A percentile compares a stretch with the other conserved stretches of the same genome.
phyloP scores from a whole-genome alignment of 53 echinoderm and acorn worm genomes.

The Echinometra lucunter region DNA sequence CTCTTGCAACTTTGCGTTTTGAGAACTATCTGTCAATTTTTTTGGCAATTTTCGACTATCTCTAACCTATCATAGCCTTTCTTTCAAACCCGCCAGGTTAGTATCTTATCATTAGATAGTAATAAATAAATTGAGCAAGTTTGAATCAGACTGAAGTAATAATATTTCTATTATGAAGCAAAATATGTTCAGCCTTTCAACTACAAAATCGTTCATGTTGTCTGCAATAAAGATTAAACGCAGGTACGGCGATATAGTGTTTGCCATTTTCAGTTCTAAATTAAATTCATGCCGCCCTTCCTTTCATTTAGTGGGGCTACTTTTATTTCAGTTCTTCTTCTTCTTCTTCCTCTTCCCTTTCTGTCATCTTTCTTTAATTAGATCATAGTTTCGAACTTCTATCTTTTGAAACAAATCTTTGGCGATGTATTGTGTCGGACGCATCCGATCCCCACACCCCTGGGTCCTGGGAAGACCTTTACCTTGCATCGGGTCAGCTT shows the following conservation, averaged over 20 bases:
- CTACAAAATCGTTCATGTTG: not conserved
- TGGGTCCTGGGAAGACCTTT: not conserved
- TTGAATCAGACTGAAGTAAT: not conserved
- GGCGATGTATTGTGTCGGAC: constrained; percentile 5
- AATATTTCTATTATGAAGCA: not conserved
- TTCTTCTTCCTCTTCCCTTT: not conserved
- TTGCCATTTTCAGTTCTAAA: not conserved
- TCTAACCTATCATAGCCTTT: not conserved
- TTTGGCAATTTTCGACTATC: constrained; percentile 39
- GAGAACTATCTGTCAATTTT: constrained; percentile 27
- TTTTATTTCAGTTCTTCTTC: too few species aligned
- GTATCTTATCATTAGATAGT: not conserved
- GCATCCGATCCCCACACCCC: not conserved
- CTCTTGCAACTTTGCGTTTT: not conserved
- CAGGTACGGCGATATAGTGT: not conserved
- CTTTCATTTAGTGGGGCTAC: too few species aligned
- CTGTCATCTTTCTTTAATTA: not conserved
- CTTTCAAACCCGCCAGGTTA: not conserved
- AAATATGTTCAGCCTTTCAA: not conserved
- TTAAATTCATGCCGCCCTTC: too few species aligned
- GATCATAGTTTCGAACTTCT: constrained; percentile 15
- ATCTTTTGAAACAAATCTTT: not conserved
- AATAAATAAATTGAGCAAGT: not conserved
- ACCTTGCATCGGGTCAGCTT: constrained; percentile 32
- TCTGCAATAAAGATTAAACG: not conserved